Evolutionary conservation across 1,140 invertebrate species (phyloP).

Genomic region (Cyphomyrmex costatus): DNA sequence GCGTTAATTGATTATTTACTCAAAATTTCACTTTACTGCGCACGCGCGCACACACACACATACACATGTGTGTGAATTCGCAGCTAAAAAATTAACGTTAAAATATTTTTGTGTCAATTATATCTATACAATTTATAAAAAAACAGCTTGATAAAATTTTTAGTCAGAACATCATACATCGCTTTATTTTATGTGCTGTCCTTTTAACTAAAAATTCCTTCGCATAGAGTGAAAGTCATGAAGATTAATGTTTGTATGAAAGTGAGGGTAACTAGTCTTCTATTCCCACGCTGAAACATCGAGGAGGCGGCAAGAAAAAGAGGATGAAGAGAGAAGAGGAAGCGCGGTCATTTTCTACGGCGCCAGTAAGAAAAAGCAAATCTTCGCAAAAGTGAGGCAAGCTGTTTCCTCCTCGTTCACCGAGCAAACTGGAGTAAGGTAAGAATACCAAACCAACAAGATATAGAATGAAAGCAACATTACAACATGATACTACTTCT

Average conservation of each 20-base stretch:
- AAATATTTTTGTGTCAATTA: not conserved
- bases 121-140: not conserved
- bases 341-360: conserved; percentile 64
- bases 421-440: conserved; percentile 40
- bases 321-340: conserved; percentile 42
- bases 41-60: no score
- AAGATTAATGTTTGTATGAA: conserved; percentile 72
- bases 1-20: not conserved
- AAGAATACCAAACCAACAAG: conserved; percentile 51
- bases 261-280: conserved; percentile 52
- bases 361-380: conserved; percentile 44
- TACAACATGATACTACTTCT: conserved; percentile 20
- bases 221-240: conserved; percentile 69
- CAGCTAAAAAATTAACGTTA: not conserved
- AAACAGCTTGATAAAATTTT: not conserved
- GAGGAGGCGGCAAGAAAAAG: conserved; percentile 55
- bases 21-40: not conserved
- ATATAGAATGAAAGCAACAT: conserved; percentile 23
- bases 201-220: conserved; percentile 53
- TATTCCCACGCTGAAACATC: conserved; percentile 40
- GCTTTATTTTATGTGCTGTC: conserved; percentile 32
- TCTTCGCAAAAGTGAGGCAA: conserved; percentile 52
- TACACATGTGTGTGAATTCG: no score
- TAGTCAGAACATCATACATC: not conserved
- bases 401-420: conserved; percentile 60